Percentiles rank a stretch among this genome's conserved stretches.
These are phyloP conservation scores for Tringa solitaria DNA, from an alignment of 2,113 vertebrate species.

Conservation along the genomic window DNA sequence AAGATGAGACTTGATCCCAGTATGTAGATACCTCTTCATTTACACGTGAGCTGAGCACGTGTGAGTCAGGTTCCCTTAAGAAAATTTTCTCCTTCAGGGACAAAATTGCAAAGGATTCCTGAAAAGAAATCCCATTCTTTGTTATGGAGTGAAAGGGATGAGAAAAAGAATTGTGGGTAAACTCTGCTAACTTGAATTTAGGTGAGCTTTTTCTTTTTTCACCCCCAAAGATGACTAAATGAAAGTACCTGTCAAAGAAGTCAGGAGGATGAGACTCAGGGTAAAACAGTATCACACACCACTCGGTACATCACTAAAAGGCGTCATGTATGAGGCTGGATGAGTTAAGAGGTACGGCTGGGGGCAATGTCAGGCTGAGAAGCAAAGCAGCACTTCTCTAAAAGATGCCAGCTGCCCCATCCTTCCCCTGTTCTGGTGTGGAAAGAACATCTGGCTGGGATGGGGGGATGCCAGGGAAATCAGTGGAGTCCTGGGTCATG, in stretches of 20 bases:
- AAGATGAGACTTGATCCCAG: not conserved
- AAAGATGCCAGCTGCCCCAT: accelerated
- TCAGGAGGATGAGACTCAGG: not conserved
- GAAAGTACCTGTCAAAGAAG: not conserved
- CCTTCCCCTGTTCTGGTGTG: not conserved
- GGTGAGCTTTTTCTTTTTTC: not conserved
- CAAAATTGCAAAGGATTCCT: not conserved
- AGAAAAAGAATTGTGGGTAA: not conserved
- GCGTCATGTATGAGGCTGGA: not conserved
- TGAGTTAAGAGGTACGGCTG: not conserved
- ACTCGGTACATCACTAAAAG: not conserved
- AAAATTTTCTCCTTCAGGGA: not conserved
- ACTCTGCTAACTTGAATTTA: not conserved
- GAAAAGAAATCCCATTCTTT: not conserved
- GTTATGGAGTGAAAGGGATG: not conserved
- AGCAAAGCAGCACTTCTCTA: not conserved
- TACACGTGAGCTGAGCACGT: not conserved
- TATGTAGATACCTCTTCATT: not conserved
- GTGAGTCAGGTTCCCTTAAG: not conserved
- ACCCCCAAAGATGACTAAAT: not conserved
- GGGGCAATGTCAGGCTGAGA: not conserved
- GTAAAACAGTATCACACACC: not conserved
- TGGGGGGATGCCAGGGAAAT: not conserved
- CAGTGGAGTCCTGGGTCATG: accelerated
- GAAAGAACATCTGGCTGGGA: not conserved